Evolutionary conservation across 1,140 invertebrate species (phyloP).

Genomic region (Scaptomyza graminum): DNA sequence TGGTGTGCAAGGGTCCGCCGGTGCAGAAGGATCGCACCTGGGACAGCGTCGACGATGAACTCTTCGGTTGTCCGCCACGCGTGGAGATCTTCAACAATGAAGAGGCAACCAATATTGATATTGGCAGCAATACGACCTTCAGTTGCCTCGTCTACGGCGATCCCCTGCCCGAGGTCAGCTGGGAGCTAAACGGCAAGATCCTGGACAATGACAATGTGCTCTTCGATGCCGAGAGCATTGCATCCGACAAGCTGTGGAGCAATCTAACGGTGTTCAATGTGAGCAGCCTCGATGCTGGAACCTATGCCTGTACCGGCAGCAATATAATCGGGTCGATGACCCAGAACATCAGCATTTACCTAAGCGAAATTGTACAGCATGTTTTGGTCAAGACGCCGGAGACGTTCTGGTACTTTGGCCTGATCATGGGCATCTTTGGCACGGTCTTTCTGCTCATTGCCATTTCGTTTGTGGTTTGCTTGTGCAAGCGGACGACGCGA

Average conservation of each 20-base stretch:
- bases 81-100: conserved; percentile 86
- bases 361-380: conserved; percentile 88
- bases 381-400: conserved; percentile 82
- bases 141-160: conserved; percentile 92
- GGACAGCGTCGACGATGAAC: conserved; percentile 87
- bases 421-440: conserved; percentile 83
- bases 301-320: conserved; percentile 91
- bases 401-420: conserved; percentile 83
- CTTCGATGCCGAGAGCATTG: conserved; percentile 73
- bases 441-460: conserved; percentile 77
- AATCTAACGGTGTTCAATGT: conserved; percentile 90
- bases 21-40: conserved; percentile 86
- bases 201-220: conserved; percentile 85
- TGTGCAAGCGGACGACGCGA: conserved; percentile 84
- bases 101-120: conserved; percentile 88
- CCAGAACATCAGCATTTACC: conserved; percentile 88
- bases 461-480: conserved; percentile 84
- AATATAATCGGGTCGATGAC: conserved; percentile 90
- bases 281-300: conserved; percentile 90
- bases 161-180: conserved; percentile 92
- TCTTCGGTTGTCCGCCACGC: conserved; percentile 90
- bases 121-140: conserved; percentile 90
- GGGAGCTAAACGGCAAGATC: conserved; percentile 90
- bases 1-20: conserved; percentile 87
- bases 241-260: conserved; percentile 86